Evolutionary conservation across 2,888 invertebrate genomes (phyloP).

Genomic region (Drosophila lacicola): DNA sequence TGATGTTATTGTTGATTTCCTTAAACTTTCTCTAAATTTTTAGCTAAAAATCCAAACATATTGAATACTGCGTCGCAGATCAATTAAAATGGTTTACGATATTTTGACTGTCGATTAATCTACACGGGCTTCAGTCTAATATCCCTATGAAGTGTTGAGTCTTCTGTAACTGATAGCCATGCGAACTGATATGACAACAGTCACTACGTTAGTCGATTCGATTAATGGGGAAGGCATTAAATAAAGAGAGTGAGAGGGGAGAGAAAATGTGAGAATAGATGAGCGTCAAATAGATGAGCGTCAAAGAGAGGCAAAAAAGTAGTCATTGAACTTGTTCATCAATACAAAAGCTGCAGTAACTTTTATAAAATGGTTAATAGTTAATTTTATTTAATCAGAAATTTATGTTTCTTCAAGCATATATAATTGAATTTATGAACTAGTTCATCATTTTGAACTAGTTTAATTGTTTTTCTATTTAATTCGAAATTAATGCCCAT

Average conservation of each 20-base stretch:
- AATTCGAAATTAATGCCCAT: too few species aligned
- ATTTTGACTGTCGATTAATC: constrained; percentile 19
- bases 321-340: too few species aligned
- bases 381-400: too few species aligned
- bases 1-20: not conserved
- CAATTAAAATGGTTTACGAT: constrained; percentile 27
- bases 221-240: not conserved
- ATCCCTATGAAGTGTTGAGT: constrained; percentile 25
- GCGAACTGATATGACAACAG: constrained; percentile 15
- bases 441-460: too few species aligned
- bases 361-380: not conserved
- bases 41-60: not conserved
- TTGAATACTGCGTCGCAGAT: constrained; percentile 9
- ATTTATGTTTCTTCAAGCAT: too few species aligned
- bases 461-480: too few species aligned
- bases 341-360: too few species aligned
- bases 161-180: constrained; percentile 25
- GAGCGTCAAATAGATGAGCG: not conserved
- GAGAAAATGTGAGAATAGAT: too few species aligned
- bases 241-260: not conserved
- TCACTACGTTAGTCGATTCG: not conserved
- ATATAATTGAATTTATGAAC: too few species aligned
- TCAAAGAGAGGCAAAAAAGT: not conserved
- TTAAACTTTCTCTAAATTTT: not conserved
- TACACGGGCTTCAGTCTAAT: constrained; percentile 7